Evolutionary conservation across 1,140 invertebrate genomes (phyloP).

Genomic region (Eciton burchellii): DNA sequence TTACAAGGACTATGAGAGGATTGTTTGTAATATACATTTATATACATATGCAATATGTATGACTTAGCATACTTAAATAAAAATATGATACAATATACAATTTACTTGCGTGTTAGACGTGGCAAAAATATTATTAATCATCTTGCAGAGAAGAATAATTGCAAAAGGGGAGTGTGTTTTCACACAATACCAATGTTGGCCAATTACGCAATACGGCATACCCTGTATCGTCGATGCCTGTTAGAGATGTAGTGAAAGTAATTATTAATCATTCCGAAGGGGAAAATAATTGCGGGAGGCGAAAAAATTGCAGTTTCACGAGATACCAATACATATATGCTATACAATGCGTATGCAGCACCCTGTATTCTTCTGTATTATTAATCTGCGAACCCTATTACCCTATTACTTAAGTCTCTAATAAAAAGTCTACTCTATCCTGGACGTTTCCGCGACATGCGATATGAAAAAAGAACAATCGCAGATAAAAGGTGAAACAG

Average conservation of each 20-base stretch:
- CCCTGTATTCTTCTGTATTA: conserved; percentile 58
- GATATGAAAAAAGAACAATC: conserved; percentile 29
- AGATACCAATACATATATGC: conserved; percentile 35
- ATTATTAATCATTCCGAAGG: conserved; percentile 64
- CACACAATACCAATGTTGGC: too few relatives aligned
- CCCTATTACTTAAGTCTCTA: conserved; percentile 31
- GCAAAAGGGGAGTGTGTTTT: too few relatives aligned
- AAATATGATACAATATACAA: conserved; percentile 79
- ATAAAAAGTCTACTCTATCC: conserved; percentile 51
- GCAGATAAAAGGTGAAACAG: conserved; percentile 27
- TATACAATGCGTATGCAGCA: conserved; percentile 44
- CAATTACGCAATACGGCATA: too few relatives aligned
- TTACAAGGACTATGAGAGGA: conserved; percentile 58
- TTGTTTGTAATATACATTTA: conserved; percentile 73
- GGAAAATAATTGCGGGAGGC: conserved; percentile 39
- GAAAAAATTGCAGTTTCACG: conserved; percentile 47
- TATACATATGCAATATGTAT: conserved; percentile 74
- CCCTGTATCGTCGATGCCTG: too few relatives aligned
- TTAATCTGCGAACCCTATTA: conserved; percentile 68
- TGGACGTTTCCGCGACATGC: conserved; percentile 17
- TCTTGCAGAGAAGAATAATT: too few relatives aligned
- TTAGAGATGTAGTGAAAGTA: conserved; percentile 66
- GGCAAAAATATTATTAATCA: conserved; percentile 66
- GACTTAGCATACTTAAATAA: conserved; percentile 76
- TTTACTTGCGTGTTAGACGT: conserved; percentile 62